Evolutionary conservation across 2,888 invertebrate species (phyloP).

Genomic region (Cryptops parisi): DNA sequence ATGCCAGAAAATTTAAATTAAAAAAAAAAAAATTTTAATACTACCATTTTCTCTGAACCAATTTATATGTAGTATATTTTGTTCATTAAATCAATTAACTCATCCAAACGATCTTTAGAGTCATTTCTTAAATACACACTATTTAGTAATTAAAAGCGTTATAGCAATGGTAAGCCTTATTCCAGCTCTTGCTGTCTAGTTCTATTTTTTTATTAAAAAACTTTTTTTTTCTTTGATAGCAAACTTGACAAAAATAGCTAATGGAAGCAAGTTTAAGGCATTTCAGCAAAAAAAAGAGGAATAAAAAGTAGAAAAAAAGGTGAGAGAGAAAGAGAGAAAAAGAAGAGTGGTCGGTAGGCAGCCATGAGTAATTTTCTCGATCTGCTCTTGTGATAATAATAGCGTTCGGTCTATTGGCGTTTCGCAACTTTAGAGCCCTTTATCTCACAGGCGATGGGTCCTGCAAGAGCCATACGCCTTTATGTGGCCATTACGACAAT

Average conservation of each 20-base stretch:
- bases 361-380: not conserved
- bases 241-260: not conserved
- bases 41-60: too few relatives aligned
- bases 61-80: too few relatives aligned
- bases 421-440: not conserved
- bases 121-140: too few relatives aligned
- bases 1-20: too few relatives aligned
- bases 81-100: too few relatives aligned
- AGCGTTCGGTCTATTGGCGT: not conserved
- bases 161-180: too few relatives aligned
- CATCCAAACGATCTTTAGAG: too few relatives aligned
- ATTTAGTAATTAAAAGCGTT: too few relatives aligned
- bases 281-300: not conserved
- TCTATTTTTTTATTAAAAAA: too few relatives aligned
- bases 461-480: not conserved
- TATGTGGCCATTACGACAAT: not conserved
- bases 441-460: not conserved
- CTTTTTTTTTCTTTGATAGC: not conserved
- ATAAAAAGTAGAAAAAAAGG: not conserved
- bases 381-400: not conserved
- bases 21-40: too few relatives aligned
- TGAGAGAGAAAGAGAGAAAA: not conserved
- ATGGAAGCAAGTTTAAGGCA: not conserved
- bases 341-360: not conserved
- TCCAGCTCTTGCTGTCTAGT: too few relatives aligned